These are phyloP conservation scores for Todiramphus chloris DNA, from an alignment of 2,113 vertebrate genomes.

Conservation along the genomic window DNA sequence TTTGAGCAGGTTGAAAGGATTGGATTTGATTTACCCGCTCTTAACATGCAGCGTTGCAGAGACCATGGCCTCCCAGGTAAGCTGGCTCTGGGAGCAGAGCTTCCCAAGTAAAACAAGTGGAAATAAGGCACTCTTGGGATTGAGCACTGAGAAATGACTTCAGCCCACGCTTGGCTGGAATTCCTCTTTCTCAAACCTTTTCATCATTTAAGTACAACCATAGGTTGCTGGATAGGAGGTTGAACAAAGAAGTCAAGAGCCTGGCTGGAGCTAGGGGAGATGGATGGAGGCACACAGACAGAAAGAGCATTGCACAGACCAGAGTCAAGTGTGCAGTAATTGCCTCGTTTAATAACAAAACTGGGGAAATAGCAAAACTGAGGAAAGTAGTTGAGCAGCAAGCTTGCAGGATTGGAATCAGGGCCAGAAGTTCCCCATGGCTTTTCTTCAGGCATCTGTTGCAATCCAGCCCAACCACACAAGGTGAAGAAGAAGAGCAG, in stretches of 20 bases:
- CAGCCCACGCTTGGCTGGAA: not conserved
- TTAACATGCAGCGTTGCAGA: constrained; percentile 84
- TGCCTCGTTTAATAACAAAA: not conserved
- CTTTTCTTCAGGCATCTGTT: not conserved
- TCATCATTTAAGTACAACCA: not conserved
- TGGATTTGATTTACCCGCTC: constrained; percentile 76
- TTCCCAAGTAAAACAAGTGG: not conserved
- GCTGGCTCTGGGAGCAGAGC: not conserved
- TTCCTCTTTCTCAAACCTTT: not conserved
- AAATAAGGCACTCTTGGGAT: not conserved
- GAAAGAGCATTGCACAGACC: not conserved
- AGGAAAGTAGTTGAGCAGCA: not conserved
- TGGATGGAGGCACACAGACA: fast-evolving
- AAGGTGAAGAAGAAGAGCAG: not conserved
- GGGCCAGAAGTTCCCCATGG: not conserved
- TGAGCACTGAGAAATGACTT: not conserved
- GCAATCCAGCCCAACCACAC: not conserved
- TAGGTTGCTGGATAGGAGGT: not conserved
- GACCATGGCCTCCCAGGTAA: constrained; percentile 85
- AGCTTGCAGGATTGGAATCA: not conserved
- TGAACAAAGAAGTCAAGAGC: not conserved
- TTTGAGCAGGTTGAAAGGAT: constrained; percentile 74
- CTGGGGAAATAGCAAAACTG: not conserved
- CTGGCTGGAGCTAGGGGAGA: not conserved
- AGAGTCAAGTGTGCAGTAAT: not conserved